These are phyloP conservation scores for Boloria selene DNA, from an alignment of 2,888 invertebrate genomes.

Conservation along the genomic window DNA sequence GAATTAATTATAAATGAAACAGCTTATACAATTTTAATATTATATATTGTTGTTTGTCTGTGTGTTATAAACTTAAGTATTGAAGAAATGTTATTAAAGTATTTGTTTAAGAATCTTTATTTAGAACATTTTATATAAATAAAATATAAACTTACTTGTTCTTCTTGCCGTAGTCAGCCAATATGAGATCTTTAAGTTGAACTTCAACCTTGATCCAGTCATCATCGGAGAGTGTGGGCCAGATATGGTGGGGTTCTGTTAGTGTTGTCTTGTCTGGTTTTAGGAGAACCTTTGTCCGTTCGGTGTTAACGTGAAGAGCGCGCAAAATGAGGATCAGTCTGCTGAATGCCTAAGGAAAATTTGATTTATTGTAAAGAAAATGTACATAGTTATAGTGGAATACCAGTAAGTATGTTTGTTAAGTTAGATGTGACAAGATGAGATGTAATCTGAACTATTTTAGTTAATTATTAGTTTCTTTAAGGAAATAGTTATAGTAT, in stretches of 20 bases:
- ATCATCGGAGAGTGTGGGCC: slow-evolving; percentile 98
- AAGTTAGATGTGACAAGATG: too few species aligned
- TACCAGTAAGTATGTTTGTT: too few species aligned
- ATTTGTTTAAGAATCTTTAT: not conserved
- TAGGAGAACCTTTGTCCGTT: slow-evolving; percentile 98
- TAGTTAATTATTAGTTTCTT: too few species aligned
- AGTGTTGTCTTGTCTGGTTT: slow-evolving; percentile 99
- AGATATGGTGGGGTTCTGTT: slow-evolving; percentile 99
- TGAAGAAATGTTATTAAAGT: not conserved
- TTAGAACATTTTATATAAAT: not conserved
- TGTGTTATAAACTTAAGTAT: too few species aligned
- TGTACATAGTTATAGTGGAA: too few species aligned
- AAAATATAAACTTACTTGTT: slow-evolving; percentile 88
- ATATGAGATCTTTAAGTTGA: slow-evolving; percentile 97
- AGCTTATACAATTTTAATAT: not conserved
- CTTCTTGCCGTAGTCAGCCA: slow-evolving; percentile 99
- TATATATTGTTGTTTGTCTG: too few species aligned
- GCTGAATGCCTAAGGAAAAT: slow-evolving; percentile 89
- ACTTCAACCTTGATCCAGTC: slow-evolving; percentile 99
- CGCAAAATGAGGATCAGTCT: slow-evolving; percentile 97
- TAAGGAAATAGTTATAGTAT: too few species aligned
- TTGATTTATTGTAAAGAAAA: not conserved
- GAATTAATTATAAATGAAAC: not conserved
- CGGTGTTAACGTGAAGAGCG: slow-evolving; percentile 99
- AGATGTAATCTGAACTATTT: too few species aligned